Percentiles rank a stretch among this genome's conserved stretches.
Evolutionary conservation across 1,140 invertebrate genomes (phyloP).

Genomic region (Temnothorax longispinosus): DNA sequence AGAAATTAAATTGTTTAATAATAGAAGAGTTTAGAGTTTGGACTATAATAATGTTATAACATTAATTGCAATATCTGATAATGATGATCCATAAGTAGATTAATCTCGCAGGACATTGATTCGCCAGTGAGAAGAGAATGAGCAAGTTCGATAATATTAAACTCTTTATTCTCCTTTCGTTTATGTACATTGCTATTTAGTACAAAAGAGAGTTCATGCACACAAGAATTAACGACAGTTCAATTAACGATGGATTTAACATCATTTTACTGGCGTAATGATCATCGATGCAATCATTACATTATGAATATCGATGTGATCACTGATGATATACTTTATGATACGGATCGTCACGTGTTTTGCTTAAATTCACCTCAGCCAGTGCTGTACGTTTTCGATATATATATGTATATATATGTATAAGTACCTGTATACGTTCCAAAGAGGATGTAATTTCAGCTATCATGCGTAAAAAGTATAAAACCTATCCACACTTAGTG

Average conservation of each 20-base stretch:
- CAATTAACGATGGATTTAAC: slow-evolving; percentile 35
- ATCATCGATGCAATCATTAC: not conserved
- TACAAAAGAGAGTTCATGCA: slow-evolving; percentile 71
- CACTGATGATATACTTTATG: slow-evolving; percentile 23
- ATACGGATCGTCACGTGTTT: slow-evolving; percentile 25
- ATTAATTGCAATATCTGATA: not conserved
- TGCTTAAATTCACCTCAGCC: not conserved
- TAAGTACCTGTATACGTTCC: not conserved
- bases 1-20: not conserved
- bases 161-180: slow-evolving; percentile 72
- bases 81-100: not conserved
- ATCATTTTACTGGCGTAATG: slow-evolving; percentile 28
- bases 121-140: not conserved
- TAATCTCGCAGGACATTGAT: not conserved
- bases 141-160: slow-evolving; percentile 70
- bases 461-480: slow-evolving; percentile 55
- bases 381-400: not conserved
- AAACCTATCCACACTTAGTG: slow-evolving; percentile 41
- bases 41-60: not conserved
- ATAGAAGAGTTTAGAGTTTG: not conserved
- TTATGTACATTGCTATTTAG: slow-evolving; percentile 74
- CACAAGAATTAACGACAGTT: slow-evolving; percentile 51
- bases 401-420: not conserved
- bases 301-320: slow-evolving; percentile 14
- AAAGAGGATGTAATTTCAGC: slow-evolving; percentile 29